Base-by-base conservation (phyloP, 2,888 invertebrate genomes). In the Eilema depressum region DNA sequence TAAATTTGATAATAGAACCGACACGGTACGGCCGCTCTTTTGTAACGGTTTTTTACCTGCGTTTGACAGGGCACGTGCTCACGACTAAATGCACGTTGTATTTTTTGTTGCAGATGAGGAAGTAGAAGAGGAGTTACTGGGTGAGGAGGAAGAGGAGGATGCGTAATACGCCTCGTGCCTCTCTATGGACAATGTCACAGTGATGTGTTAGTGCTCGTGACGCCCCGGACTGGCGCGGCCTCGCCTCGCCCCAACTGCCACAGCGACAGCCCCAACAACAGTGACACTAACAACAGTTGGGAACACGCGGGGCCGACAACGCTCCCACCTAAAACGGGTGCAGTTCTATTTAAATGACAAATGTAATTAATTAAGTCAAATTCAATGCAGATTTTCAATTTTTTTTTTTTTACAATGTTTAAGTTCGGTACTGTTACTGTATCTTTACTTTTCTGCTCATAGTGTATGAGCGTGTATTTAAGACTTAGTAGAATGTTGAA, bases 281-380 rank as follows among this genome's bases (percentile, higher is more conserved):
- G 78, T 53, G 53, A 80, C 83, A 83, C 81, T 41, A 79, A 79
- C 85, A 85, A 86, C 92, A 91, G 94, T 94, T 94, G 93, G 89
- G 93, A 94, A 93, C 93, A 92, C 79, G 93, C 93, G 94, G 87
- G 93, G 94, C 93, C 94, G 91, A 85, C 89, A 85, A 85, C 87
- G 92, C 93, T 91, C 93, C 94, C 95, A 94, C 92, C 93, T 90
- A 88, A 92, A 91, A 92, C 92, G 94, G 95, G 95, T 94, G 95
- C 94, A 94, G 87, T 93, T 94, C 88, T 93, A 88, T 95, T 95
- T 95, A 94, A 95, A 95, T 95, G 95, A 95, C 95, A 95, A 94
- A 93, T 92, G 90, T 93, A 94, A 94, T 93, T 93, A 93, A 92
- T 92, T 90, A 91, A 91, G 91, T 93, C 90, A 82, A 93, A 93